phyloP scores from a whole-genome alignment of 2,113 vertebrate species.

The Barnardius zonarius region DNA sequence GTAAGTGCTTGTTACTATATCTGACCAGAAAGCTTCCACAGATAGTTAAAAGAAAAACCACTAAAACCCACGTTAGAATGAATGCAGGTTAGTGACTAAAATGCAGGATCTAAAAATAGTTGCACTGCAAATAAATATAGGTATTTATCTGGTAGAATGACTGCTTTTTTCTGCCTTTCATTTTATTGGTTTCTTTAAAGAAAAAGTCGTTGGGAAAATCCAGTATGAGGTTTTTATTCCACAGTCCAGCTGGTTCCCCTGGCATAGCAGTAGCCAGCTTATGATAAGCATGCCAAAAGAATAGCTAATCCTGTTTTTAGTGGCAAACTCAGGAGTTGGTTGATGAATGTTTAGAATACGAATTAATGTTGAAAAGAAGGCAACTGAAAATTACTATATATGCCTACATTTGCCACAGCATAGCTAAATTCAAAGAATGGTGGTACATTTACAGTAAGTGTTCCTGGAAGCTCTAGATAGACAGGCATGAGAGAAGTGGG shows the following conservation, averaged over 20 bases:
- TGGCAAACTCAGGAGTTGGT: slow-evolving; percentile 20
- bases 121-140: background rate
- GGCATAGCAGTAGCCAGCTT: slow-evolving; percentile 8
- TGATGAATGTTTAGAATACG: slow-evolving; percentile 1
- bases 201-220: background rate
- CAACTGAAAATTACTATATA: slow-evolving; percentile 19
- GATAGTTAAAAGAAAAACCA: slow-evolving; percentile 26
- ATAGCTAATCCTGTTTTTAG: slow-evolving; percentile 58
- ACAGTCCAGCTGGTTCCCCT: slow-evolving; percentile 11
- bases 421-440: background rate
- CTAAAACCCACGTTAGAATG: background rate
- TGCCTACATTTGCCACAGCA: background rate
- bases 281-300: slow-evolving; percentile 46
- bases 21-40: slow-evolving; percentile 16
- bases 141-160: background rate
- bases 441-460: background rate
- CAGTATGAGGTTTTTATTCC: slow-evolving; percentile 22
- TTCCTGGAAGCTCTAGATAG: background rate
- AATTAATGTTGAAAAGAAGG: slow-evolving; percentile 19
- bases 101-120: slow-evolving; percentile 22
- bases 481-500: background rate
- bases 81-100: slow-evolving; percentile 36
- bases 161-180: background rate
- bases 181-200: slow-evolving; percentile 32
- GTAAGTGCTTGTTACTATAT: slow-evolving; percentile 29